A percentile compares a stretch with the other conserved stretches of the same genome.
These are phyloP conservation scores for Psophia crepitans DNA, from an alignment of 2,113 vertebrate species.

Conservation along the genomic window DNA sequence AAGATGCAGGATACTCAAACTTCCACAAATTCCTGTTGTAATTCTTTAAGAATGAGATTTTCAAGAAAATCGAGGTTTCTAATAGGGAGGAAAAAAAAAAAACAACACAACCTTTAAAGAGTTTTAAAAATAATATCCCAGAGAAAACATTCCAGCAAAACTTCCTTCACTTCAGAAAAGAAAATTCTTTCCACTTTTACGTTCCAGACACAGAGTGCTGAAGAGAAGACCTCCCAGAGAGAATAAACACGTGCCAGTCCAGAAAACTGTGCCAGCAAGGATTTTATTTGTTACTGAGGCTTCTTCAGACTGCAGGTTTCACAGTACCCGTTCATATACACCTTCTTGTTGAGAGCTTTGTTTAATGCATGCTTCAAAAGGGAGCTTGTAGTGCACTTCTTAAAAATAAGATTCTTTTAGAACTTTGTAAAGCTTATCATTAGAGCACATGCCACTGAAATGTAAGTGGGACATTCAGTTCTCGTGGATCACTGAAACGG, in stretches of 20 bases:
- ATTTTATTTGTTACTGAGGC: slow-evolving; percentile 4
- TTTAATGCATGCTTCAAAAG: slow-evolving; percentile 23
- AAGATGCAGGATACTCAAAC: not conserved
- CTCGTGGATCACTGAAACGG: not conserved
- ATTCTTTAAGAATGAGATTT: not conserved
- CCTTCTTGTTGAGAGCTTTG: not conserved
- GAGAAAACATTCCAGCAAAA: not conserved
- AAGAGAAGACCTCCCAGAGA: slow-evolving; percentile 23
- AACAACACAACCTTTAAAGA: not conserved
- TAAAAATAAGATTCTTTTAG: not conserved
- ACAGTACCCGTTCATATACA: not conserved
- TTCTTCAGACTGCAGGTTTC: slow-evolving; percentile 13
- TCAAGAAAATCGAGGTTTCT: not conserved
- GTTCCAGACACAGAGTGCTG: not conserved
- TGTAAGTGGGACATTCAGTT: not conserved
- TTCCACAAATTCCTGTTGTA: not conserved
- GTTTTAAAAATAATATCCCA: not conserved
- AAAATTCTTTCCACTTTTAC: not conserved
- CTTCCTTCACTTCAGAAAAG: not conserved
- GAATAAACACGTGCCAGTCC: slow-evolving; percentile 15
- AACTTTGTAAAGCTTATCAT: slow-evolving; percentile 5
- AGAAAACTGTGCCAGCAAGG: slow-evolving; percentile 3
- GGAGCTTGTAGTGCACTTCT: not conserved
- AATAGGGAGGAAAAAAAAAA: not conserved
- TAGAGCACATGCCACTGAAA: not conserved